Evolutionary conservation across 2,797 vertebrate genomes (phyloP).

Genomic region (Australoheros facetus): DNA sequence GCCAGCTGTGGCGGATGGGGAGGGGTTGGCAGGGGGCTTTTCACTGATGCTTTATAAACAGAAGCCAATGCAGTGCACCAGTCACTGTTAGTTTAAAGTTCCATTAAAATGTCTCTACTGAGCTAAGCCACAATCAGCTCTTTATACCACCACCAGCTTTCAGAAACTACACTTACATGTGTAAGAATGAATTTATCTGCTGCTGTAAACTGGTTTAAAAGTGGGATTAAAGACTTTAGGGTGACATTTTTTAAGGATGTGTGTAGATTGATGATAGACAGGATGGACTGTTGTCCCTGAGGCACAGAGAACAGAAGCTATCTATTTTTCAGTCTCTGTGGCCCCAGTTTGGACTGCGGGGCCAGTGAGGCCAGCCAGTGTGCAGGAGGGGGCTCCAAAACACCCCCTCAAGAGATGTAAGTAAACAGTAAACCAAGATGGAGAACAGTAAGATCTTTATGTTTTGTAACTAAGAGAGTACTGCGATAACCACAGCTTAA

Average conservation of each 20-base stretch:
- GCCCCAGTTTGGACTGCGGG: conserved; percentile 25
- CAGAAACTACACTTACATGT: background rate
- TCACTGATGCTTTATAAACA: conserved; percentile 56
- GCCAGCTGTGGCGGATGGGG: conserved; percentile 31
- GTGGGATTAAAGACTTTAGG: conserved; percentile 17
- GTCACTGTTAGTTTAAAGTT: conserved; percentile 2
- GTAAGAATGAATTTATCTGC: background rate
- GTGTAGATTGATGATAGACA: conserved; percentile 37
- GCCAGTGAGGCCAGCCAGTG: conserved; percentile 23
- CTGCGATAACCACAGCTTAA: too few species aligned
- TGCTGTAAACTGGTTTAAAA: background rate
- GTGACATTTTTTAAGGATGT: background rate
- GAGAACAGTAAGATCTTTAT: background rate
- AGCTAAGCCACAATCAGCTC: background rate
- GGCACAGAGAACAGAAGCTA: conserved; percentile 19
- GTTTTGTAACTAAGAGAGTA: background rate
- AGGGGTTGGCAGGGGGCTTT: conserved; percentile 15
- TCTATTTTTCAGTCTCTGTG: conserved; percentile 15
- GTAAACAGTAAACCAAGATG: background rate
- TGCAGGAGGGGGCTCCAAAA: conserved; percentile 4
- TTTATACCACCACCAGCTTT: background rate
- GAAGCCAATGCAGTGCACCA: conserved; percentile 24
- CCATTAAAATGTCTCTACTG: background rate
- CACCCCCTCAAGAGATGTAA: background rate
- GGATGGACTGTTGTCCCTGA: conserved; percentile 22